A percentile compares a stretch with the other conserved stretches of the same genome.
Evolutionary conservation across 2,888 invertebrate species (phyloP).

Genomic region (Bembecia ichneumoniformis): DNA sequence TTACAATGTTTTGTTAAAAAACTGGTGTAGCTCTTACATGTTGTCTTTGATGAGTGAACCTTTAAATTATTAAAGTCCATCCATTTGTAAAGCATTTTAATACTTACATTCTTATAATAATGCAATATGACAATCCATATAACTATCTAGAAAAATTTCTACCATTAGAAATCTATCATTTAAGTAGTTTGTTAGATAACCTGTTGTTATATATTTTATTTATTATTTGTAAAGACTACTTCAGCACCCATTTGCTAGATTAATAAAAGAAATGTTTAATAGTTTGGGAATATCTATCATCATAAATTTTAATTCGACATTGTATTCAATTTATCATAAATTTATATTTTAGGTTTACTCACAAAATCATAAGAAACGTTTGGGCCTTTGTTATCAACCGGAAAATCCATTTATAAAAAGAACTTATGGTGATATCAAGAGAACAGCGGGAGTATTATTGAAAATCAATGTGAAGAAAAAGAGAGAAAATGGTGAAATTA

Average conservation of each 20-base stretch:
- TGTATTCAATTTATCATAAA: not conserved
- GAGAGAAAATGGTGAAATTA: conserved; percentile 41
- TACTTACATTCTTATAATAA: no score
- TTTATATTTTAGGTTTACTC: conserved; percentile 31
- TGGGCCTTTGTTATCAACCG: conserved; percentile 85
- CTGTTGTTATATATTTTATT: no score
- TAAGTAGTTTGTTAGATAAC: no score
- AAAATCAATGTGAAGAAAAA: conserved; percentile 77
- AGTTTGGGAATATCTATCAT: not conserved
- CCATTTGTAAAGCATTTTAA: no score
- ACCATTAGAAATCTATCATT: no score
- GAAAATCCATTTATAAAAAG: conserved; percentile 86
- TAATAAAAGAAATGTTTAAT: not conserved
- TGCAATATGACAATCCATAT: no score
- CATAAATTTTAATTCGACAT: no score
- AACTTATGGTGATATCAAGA: conserved; percentile 77
- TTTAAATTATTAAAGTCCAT: no score
- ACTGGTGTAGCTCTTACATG: no score
- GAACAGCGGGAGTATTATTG: conserved; percentile 79
- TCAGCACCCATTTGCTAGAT: not conserved
- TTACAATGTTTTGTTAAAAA: no score
- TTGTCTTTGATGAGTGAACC: no score
- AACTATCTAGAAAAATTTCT: no score
- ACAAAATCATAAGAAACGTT: conserved; percentile 66
- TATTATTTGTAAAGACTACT: not conserved